Base-by-base conservation (phyloP, 2,888 invertebrate genomes). In the Exocentrus adspersus region DNA sequence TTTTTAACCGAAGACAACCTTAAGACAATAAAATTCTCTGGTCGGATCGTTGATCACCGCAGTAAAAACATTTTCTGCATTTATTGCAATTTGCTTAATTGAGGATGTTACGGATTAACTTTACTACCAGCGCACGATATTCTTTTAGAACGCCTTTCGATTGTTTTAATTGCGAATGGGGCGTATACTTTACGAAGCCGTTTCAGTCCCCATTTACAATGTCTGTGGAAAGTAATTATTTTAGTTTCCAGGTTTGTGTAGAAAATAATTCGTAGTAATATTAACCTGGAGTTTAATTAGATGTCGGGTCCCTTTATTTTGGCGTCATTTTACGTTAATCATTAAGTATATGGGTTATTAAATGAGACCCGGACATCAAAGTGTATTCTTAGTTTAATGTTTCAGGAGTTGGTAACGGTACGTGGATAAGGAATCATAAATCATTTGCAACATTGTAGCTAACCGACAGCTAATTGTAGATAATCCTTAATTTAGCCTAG, bases 61-160 rank as follows among this genome's bases (percentile, higher is more conserved):
- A 19, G 20, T 50, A 62, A 56, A 62, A 56, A 7, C 53, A 41
- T 45, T 57, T 58, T 46, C 45, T 41, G 57, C 50, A 21, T 52
- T 60, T 50, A 45, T 51, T 54, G 56, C 51, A 62, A 62, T 65
- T 65, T 51, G 32, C 43, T 24, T 59, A 62, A 65, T 65, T 62
- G 65, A 62, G 65, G 65, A 65, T 65, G 65, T 62, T 62, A 37
- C 62, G 65, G 62, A 62, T 65, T 65, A 62, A 41, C 53, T 52
- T 56, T 64, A 43, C 50, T 52, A 52, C 46, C 45, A 57, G 46
- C 20, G 45, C 52, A 57, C 53, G 28, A 60, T 57, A 53, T 52
- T 32, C 64, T 61, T 64, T 64, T 46, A 51, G 46, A 37, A 56
- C 20, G 56, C 52, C 43, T 56, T 46, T 32, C 64, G 57, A 60